Percentiles rank a stretch among this genome's conserved stretches.
Conservation (phyloP, 2,113 vertebrate species). For the Caranx melampygus region DNA sequence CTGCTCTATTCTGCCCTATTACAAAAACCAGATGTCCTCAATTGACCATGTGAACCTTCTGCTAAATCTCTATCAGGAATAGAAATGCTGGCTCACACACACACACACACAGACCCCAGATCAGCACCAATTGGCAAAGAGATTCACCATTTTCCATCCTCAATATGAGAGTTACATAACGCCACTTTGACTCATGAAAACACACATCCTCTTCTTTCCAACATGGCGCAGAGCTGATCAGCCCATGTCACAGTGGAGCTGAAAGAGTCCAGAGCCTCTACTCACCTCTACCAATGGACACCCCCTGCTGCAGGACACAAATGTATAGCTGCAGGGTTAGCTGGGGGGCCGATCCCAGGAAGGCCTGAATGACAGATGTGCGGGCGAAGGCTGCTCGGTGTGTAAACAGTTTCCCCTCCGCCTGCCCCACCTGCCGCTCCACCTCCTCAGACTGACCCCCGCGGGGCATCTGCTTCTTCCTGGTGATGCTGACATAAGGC, state of each 20-base stretch:
- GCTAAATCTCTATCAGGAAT: slow-evolving; percentile 37
- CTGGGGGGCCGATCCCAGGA: slow-evolving; percentile 97
- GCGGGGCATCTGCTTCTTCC: slow-evolving; percentile 93
- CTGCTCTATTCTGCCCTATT: slow-evolving; percentile 10
- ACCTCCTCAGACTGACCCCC: slow-evolving; percentile 91
- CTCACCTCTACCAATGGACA: slow-evolving; percentile 88
- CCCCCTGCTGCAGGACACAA: slow-evolving; percentile 86
- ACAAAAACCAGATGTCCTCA: slow-evolving; percentile 46
- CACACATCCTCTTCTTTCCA: slow-evolving; percentile 59
- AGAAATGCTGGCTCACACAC: slow-evolving; percentile 9
- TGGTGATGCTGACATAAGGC: slow-evolving; percentile 98
- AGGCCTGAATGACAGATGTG: slow-evolving; percentile 96
- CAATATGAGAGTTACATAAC: slow-evolving; percentile 60
- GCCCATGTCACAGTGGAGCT: slow-evolving; percentile 50
- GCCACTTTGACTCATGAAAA: slow-evolving; percentile 68
- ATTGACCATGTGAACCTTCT: slow-evolving; percentile 42
- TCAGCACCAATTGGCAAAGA: slow-evolving; percentile 30
- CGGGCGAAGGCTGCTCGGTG: slow-evolving; percentile 95
- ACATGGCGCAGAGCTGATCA: slow-evolving; percentile 56
- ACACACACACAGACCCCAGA: not conserved
- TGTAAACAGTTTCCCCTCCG: slow-evolving; percentile 93
- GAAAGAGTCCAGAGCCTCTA: not conserved
- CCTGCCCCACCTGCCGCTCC: slow-evolving; percentile 95
- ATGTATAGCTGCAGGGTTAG: slow-evolving; percentile 98
- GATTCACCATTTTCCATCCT: slow-evolving; percentile 41